Conservation (phyloP, 2,888 invertebrate species). For the Scaptomyza polygonia region DNA sequence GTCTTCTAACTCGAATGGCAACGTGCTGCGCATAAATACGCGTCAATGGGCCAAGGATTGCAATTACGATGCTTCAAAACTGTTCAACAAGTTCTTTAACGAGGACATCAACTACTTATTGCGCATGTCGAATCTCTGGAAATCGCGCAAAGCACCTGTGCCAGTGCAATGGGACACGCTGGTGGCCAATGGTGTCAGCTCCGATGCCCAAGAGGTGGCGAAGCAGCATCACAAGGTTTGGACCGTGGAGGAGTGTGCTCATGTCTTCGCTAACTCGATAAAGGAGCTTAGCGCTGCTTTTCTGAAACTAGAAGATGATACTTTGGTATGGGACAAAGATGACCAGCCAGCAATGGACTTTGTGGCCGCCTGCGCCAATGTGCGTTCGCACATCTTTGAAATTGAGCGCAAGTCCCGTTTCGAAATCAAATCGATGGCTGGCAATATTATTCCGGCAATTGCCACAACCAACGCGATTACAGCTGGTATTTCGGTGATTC, state of each 20-base stretch:
- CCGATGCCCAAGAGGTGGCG: slow-evolving; percentile 80
- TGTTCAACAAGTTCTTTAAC: slow-evolving; percentile 96
- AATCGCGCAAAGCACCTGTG: slow-evolving; percentile 92
- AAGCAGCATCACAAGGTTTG: slow-evolving; percentile 91
- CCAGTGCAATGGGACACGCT: slow-evolving; percentile 90
- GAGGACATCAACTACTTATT: slow-evolving; percentile 98
- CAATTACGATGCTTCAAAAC: slow-evolving; percentile 92
- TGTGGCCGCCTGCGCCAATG: slow-evolving; percentile 97
- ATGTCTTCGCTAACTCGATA: slow-evolving; percentile 89
- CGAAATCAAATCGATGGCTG: slow-evolving; percentile 99
- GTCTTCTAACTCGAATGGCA: slow-evolving; percentile 82
- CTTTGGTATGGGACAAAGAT: slow-evolving; percentile 98
- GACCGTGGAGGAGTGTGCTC: slow-evolving; percentile 90
- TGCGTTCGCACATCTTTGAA: slow-evolving; percentile 94
- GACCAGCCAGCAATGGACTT: slow-evolving; percentile 97
- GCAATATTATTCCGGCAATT: slow-evolving; percentile 99
- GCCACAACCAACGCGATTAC: slow-evolving; percentile 99
- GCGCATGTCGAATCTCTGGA: slow-evolving; percentile 98
- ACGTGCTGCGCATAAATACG: slow-evolving; percentile 89
- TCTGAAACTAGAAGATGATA: slow-evolving; percentile 84
- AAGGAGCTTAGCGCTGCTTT: slow-evolving; percentile 87
- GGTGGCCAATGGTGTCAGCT: slow-evolving; percentile 83
- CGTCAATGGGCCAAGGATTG: slow-evolving; percentile 94
- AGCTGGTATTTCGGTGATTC: slow-evolving; percentile 96
- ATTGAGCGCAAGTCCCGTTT: slow-evolving; percentile 95